A percentile compares a stretch with the other conserved stretches of the same genome.
Conservation (phyloP, 2,113 vertebrate species). For the Falcunculus frontatus region DNA sequence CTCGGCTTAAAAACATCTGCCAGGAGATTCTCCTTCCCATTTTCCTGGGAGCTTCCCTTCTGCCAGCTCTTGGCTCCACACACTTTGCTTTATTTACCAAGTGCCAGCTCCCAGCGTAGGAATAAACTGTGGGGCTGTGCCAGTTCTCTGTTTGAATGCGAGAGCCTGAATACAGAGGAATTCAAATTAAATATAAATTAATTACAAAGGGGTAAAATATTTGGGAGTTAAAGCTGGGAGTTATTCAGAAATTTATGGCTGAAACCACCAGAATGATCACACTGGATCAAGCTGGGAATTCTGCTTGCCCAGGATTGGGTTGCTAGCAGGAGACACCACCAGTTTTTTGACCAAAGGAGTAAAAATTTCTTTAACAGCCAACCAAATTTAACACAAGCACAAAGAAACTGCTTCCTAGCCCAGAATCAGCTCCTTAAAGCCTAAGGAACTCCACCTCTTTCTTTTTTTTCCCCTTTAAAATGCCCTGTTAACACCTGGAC, state of each 20-base stretch:
- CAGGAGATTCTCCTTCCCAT: not conserved
- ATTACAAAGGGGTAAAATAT: conserved; percentile 41
- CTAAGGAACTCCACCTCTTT: fast-evolving
- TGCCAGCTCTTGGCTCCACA: conserved; percentile 21
- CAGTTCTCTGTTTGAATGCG: not conserved
- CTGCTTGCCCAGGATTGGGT: not conserved
- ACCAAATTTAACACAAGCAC: fast-evolving
- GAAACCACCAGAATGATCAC: not conserved
- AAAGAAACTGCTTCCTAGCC: not conserved
- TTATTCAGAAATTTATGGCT: not conserved
- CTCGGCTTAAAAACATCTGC: not conserved
- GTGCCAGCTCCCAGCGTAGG: conserved; percentile 16
- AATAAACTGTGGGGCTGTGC: not conserved
- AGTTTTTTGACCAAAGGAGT: not conserved
- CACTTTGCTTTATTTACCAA: conserved; percentile 20
- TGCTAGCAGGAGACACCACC: not conserved
- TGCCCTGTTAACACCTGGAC: fast-evolving
- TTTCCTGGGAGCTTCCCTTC: not conserved
- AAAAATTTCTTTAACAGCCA: not conserved
- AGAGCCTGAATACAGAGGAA: not conserved
- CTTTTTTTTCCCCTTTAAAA: not conserved
- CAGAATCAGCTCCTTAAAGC: not conserved
- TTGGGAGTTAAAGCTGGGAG: not conserved
- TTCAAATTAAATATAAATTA: conserved; percentile 43
- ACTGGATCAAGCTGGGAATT: not conserved